Conservation (phyloP, 2,888 invertebrate genomes). For the Fissipunctia ypsillon region DNA sequence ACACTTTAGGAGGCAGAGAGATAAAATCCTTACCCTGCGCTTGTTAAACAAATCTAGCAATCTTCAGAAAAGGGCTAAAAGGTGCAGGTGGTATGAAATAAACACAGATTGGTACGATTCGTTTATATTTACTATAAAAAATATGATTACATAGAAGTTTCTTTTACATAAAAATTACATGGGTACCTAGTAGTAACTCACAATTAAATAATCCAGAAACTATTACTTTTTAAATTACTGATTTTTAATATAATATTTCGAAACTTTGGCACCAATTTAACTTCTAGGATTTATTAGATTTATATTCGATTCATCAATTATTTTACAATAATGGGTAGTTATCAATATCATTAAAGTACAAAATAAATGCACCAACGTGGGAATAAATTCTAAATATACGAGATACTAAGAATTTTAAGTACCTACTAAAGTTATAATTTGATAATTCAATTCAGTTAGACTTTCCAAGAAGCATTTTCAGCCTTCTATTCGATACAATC, state of each 20-base stretch:
- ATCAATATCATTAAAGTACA: constrained; percentile 60
- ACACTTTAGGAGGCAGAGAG: not conserved
- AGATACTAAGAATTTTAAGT: constrained; percentile 73
- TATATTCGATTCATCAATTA: constrained; percentile 63
- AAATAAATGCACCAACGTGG: constrained; percentile 81
- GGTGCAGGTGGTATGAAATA: constrained; percentile 32
- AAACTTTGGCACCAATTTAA: constrained; percentile 86
- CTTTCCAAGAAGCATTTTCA: constrained; percentile 63
- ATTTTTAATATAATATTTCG: constrained; percentile 56
- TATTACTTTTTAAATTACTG: constrained; percentile 41
- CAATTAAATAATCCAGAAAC: constrained; percentile 54
- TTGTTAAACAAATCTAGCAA: not conserved
- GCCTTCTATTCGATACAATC: constrained; percentile 72
- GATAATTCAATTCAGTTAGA: constrained; percentile 63
- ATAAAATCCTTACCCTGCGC: not conserved
- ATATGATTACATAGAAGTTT: constrained; percentile 77
- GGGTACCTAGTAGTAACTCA: constrained; percentile 58
- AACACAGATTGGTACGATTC: constrained; percentile 57
- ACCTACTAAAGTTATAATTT: constrained; percentile 68
- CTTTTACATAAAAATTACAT: constrained; percentile 63
- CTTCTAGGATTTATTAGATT: constrained; percentile 67
- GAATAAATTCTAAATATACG: constrained; percentile 68
- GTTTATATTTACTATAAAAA: constrained; percentile 77
- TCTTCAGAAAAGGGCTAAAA: constrained; percentile 17
- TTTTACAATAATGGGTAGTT: constrained; percentile 50